These are phyloP conservation scores for Psilopsiagon aurifrons DNA, from an alignment of 2,113 vertebrate genomes.

Conservation along the genomic window DNA sequence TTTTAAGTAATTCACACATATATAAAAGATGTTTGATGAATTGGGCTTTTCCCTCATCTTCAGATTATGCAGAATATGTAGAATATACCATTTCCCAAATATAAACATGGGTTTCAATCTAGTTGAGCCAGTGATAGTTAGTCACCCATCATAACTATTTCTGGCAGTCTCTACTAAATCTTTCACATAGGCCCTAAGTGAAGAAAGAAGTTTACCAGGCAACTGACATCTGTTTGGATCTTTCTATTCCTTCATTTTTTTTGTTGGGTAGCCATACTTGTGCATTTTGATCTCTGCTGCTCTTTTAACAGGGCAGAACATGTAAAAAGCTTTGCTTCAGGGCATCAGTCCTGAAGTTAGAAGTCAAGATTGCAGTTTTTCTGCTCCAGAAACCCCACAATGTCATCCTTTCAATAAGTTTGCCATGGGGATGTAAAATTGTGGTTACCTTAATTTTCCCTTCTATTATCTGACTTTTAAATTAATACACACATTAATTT, in stretches of 20 bases:
- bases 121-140: not conserved
- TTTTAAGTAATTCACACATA: not conserved
- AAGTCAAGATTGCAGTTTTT: not conserved
- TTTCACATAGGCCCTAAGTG: not conserved
- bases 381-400: not conserved
- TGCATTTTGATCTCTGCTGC: not conserved
- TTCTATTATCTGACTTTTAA: not conserved
- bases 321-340: not conserved
- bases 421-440: not conserved
- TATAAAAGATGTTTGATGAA: not conserved
- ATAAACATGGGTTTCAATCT: not conserved
- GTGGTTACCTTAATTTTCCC: not conserved
- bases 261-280: not conserved
- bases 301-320: not conserved
- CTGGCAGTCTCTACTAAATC: not conserved
- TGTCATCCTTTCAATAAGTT: not conserved
- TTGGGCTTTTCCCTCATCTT: not conserved
- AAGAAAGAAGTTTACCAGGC: not conserved
- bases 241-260: not conserved
- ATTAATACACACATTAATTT: not conserved
- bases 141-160: not conserved
- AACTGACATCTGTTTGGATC: not conserved
- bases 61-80: not conserved
- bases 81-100: not conserved
- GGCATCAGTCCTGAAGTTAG: not conserved